phyloP scores from a whole-genome alignment of 1,140 invertebrate species.

The Stegodyphus mimosarum region DNA sequence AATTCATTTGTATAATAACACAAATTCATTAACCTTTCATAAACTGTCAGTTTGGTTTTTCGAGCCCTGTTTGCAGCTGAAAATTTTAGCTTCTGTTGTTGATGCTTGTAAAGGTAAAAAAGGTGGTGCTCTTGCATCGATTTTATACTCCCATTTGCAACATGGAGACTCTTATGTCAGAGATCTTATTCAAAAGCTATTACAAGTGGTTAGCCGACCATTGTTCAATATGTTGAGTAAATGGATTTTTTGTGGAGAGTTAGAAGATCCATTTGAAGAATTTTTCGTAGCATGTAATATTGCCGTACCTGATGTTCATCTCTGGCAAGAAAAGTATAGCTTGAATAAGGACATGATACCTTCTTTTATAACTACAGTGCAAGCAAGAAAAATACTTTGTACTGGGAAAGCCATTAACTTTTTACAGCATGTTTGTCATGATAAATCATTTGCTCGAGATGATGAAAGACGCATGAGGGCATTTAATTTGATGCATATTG shows the following conservation, averaged over 20 bases:
- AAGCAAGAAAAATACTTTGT: constrained; percentile 78
- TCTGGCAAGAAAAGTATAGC: constrained; percentile 91
- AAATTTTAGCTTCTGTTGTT: constrained; percentile 83
- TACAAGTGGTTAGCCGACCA: constrained; percentile 79
- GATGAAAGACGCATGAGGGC: constrained; percentile 72
- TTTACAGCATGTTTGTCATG: constrained; percentile 88
- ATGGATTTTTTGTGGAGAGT: constrained; percentile 81
- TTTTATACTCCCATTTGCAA: constrained; percentile 83
- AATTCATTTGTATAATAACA: constrained; percentile 4
- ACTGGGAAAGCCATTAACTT: constrained; percentile 97
- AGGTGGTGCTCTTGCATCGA: constrained; percentile 85
- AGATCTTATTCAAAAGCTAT: constrained; percentile 69
- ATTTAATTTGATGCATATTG: constrained; percentile 70
- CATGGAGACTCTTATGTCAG: constrained; percentile 82
- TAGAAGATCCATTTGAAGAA: constrained; percentile 89
- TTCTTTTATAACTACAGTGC: constrained; percentile 69
- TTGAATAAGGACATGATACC: constrained; percentile 76
- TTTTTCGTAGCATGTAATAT: constrained; percentile 91
- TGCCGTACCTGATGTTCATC: constrained; percentile 81
- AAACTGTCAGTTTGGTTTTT: constrained; percentile 83
- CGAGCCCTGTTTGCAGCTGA: constrained; percentile 81
- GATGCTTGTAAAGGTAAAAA: constrained; percentile 80
- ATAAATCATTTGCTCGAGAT: constrained; percentile 78
- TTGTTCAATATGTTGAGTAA: constrained; percentile 86
- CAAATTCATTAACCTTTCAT: constrained; percentile 75